Evolutionary conservation across 2,113 vertebrate genomes (phyloP).

Genomic region (Marmota monax): DNA sequence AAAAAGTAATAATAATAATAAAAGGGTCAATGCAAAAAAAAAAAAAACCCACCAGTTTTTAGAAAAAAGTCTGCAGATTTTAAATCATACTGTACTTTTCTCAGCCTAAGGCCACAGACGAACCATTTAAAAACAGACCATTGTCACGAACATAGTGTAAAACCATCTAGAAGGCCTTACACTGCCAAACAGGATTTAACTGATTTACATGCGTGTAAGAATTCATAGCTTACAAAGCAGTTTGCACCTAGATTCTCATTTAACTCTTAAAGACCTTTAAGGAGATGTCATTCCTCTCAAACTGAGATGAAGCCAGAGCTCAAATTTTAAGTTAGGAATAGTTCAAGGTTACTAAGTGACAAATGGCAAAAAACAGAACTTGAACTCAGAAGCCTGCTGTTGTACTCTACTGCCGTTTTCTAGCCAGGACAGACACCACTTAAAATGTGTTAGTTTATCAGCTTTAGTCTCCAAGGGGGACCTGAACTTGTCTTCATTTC

Average conservation of each 20-base stretch:
- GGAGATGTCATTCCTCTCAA: background rate
- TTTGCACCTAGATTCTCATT: constrained; percentile 18
- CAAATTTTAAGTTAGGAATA: background rate
- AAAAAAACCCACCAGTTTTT: background rate
- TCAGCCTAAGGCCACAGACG: background rate
- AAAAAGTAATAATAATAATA: too few relatives aligned
- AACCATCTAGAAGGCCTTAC: background rate
- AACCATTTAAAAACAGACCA: background rate
- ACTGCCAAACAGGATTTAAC: background rate
- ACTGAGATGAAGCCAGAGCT: background rate
- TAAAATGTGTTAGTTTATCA: background rate
- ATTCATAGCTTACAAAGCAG: background rate
- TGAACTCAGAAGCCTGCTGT: background rate
- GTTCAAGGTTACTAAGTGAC: background rate
- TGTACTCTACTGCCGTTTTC: background rate
- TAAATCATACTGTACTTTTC: background rate
- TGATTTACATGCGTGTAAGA: background rate
- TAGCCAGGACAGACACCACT: background rate
- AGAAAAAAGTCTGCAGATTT: background rate
- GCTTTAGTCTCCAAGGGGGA: background rate
- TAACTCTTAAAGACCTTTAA: background rate
- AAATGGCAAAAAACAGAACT: background rate
- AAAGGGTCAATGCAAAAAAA: too few relatives aligned
- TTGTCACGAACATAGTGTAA: background rate
- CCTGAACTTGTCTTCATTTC: background rate